These are phyloP conservation scores for Pristionchus mayeri DNA, from an alignment of 2,888 invertebrate genomes.

Conservation along the genomic window DNA sequence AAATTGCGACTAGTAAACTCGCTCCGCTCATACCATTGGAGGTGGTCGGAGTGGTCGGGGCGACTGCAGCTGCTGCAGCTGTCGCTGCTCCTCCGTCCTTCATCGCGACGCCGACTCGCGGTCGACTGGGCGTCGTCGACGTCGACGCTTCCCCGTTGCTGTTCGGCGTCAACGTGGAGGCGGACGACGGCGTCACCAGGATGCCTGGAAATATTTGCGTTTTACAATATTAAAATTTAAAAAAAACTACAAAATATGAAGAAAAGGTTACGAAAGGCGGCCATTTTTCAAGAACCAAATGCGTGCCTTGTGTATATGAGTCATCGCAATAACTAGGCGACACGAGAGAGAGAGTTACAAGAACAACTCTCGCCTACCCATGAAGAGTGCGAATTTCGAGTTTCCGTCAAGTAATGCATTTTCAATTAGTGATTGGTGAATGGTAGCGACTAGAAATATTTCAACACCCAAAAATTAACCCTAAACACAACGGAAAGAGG, in stretches of 20 bases:
- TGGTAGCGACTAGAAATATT: no score
- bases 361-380: not conserved
- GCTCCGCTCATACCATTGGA: not conserved
- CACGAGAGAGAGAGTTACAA: not conserved
- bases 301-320: not conserved
- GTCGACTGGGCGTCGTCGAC: constrained; percentile 3
- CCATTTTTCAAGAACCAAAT: not conserved
- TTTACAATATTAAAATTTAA: not conserved
- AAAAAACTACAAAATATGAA: not conserved
- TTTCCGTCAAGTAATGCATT: no score
- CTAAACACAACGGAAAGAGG: no score
- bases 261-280: not conserved
- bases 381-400: not conserved
- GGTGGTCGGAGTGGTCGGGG: constrained; percentile 17
- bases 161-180: constrained; percentile 28
- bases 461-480: no score
- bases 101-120: constrained; percentile 1
- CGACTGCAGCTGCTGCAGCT: not conserved
- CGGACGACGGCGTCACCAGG: not conserved
- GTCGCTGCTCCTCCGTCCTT: not conserved
- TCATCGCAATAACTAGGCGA: constrained; percentile 25
- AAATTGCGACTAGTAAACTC: no score
- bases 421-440: no score
- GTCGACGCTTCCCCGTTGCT: not conserved
- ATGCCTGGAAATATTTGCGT: constrained; percentile 1